A percentile compares a stretch with the other conserved stretches of the same genome.
Conservation (phyloP, 2,113 vertebrate species). For the Ameiurus melas region DNA sequence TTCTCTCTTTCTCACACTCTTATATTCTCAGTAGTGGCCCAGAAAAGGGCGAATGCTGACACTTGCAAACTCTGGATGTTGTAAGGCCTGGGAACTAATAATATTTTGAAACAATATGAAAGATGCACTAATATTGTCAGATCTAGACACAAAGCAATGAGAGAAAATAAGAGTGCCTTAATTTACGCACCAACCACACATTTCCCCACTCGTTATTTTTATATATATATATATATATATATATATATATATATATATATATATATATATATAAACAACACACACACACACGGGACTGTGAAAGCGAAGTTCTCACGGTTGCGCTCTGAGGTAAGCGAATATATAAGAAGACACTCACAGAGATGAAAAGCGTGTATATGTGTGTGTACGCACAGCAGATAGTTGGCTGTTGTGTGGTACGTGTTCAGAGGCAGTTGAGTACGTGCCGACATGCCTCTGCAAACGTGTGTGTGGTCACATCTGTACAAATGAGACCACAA, state of each 20-base stretch:
- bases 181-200: neutral
- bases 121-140: neutral
- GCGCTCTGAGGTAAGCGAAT: neutral
- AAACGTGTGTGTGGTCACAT: slow-evolving; percentile 40
- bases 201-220: neutral
- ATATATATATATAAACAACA: neutral
- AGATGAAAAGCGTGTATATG: slow-evolving; percentile 25
- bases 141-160: neutral
- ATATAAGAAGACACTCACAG: slow-evolving; percentile 1
- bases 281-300: neutral
- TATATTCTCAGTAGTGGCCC: slow-evolving; percentile 45
- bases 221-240: neutral
- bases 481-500: slow-evolving; percentile 60
- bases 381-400: slow-evolving; percentile 29
- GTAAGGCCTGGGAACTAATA: slow-evolving; percentile 39
- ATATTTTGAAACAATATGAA: neutral
- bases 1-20: slow-evolving; percentile 57
- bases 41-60: slow-evolving; percentile 48
- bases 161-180: neutral
- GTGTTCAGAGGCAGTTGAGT: slow-evolving; percentile 58
- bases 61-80: slow-evolving; percentile 42
- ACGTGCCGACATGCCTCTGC: slow-evolving; percentile 69
- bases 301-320: slow-evolving; percentile 42
- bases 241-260: too few relatives aligned
- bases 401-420: slow-evolving; percentile 60